Conservation (phyloP, 2,888 invertebrate genomes). For the Rotaria socialis region DNA sequence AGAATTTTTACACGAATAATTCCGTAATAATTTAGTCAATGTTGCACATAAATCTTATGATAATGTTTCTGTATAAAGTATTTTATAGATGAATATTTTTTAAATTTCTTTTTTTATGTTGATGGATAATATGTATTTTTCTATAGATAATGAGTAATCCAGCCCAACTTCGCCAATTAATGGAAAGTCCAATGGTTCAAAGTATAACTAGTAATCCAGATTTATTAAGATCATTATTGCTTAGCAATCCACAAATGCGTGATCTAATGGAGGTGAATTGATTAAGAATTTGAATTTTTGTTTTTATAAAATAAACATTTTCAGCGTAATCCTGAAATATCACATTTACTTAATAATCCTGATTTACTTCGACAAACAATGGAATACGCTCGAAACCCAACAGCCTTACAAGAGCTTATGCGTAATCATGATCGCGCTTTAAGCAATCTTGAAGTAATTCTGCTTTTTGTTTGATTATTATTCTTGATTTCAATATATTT, state of each 20-base stretch:
- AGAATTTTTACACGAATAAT: too few relatives aligned
- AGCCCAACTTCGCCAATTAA: constrained; percentile 65
- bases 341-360: constrained; percentile 93
- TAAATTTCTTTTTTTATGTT: too few relatives aligned
- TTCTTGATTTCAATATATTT: constrained; percentile 1
- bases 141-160: constrained; percentile 45
- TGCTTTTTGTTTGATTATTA: constrained; percentile 30
- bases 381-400: constrained; percentile 91
- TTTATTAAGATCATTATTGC: constrained; percentile 81
- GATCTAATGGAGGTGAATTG: constrained; percentile 70
- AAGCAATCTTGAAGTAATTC: constrained; percentile 78
- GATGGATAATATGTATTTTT: too few relatives aligned
- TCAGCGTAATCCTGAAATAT: constrained; percentile 91
- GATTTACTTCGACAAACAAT: constrained; percentile 85
- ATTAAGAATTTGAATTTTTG: not conserved
- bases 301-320: constrained; percentile 49
- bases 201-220: constrained; percentile 92
- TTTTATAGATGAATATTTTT: too few relatives aligned
- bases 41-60: too few relatives aligned
- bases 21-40: too few relatives aligned
- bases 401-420: constrained; percentile 95
- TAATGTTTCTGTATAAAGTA: too few relatives aligned
- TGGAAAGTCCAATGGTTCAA: constrained; percentile 90
- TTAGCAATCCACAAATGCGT: constrained; percentile 94
- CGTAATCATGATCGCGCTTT: constrained; percentile 90